These are phyloP conservation scores for Sarcoramphus papa DNA, from an alignment of 2,797 vertebrate species.

Conservation along the genomic window DNA sequence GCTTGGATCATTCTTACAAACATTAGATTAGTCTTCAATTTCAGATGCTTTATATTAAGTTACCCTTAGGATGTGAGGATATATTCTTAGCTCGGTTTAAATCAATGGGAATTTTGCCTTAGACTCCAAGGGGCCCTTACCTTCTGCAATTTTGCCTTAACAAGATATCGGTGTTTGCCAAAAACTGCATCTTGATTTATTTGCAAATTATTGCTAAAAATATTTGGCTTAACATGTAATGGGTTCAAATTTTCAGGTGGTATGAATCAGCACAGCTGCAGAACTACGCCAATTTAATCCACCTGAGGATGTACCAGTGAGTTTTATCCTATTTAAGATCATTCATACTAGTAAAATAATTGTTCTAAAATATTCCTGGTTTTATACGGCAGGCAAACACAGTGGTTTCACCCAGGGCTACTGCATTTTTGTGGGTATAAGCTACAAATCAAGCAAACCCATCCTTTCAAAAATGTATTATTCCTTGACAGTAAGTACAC, in stretches of 20 bases:
- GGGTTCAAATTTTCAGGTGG: neutral
- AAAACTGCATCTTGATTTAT: neutral
- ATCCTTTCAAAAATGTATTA: neutral
- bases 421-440: neutral
- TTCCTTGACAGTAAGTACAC: neutral
- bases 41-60: conserved; percentile 2
- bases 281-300: neutral
- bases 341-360: neutral
- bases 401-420: neutral
- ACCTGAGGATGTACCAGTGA: neutral
- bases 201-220: conserved; percentile 6
- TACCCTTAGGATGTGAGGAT: neutral
- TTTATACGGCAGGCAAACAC: neutral
- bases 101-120: neutral
- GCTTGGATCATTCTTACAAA: neutral
- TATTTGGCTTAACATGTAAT: neutral
- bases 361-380: neutral
- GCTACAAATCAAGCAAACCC: neutral
- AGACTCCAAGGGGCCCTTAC: neutral
- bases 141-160: neutral
- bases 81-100: neutral
- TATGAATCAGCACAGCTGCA: neutral
- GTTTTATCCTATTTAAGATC: neutral
- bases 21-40: neutral
- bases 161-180: neutral